Evolutionary conservation across 2,113 vertebrate species (phyloP).

Genomic region (Dipodomys ordii): DNA sequence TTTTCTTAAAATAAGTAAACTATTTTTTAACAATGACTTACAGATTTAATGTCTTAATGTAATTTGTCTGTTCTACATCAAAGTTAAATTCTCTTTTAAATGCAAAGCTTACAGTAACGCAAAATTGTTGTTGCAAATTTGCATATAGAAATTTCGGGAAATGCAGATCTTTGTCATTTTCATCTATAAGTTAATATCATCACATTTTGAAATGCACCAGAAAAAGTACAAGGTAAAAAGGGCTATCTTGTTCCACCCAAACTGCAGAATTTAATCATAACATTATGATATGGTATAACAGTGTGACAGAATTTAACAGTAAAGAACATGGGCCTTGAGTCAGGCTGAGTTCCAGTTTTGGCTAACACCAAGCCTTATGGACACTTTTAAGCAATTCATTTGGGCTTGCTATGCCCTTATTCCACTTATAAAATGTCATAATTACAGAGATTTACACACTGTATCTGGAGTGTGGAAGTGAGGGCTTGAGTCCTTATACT

Average conservation of each 20-base stretch:
- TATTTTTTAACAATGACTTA: slow-evolving; percentile 80
- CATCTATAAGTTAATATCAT: not conserved
- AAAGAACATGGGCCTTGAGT: not conserved
- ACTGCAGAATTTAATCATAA: not conserved
- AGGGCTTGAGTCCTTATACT: not conserved
- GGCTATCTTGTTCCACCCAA: not conserved
- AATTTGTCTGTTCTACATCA: slow-evolving; percentile 80
- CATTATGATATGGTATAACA: not conserved
- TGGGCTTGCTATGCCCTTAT: not conserved
- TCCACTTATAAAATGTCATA: not conserved
- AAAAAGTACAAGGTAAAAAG: not conserved
- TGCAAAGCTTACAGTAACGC: slow-evolving; percentile 70
- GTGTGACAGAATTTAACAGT: not conserved
- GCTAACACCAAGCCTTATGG: too few species aligned
- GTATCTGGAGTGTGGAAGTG: not conserved
- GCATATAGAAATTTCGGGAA: slow-evolving; percentile 57
- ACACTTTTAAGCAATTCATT: not conserved
- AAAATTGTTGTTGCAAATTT: slow-evolving; percentile 71
- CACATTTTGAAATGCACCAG: not conserved
- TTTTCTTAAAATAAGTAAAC: slow-evolving; percentile 78
- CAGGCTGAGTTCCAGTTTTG: not conserved
- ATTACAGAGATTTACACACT: not conserved
- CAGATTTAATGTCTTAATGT: slow-evolving; percentile 80
- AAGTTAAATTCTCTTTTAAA: slow-evolving; percentile 79
- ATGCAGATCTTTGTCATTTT: slow-evolving; percentile 54